Conservation (phyloP, 2,113 vertebrate genomes). For the Psophia crepitans region DNA sequence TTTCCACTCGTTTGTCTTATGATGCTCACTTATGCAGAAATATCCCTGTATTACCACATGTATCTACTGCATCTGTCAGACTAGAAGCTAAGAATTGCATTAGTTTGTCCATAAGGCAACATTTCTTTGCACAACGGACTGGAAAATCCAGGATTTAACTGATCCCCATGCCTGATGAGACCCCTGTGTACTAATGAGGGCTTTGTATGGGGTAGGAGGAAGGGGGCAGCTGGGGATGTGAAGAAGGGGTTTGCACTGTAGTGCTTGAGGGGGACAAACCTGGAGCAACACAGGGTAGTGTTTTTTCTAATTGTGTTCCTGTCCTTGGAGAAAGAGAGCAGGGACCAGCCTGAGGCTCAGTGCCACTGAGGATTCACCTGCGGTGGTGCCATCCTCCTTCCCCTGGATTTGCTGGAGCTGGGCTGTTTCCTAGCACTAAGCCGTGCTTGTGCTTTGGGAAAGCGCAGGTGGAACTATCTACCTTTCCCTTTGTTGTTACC, state of each 20-base stretch:
- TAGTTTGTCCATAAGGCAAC: background rate
- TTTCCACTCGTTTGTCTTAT: background rate
- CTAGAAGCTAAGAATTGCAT: background rate
- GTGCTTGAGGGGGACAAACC: background rate
- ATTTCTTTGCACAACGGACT: background rate
- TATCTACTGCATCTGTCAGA: too few relatives aligned
- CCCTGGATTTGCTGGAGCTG: background rate
- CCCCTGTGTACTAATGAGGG: background rate
- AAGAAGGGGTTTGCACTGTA: background rate
- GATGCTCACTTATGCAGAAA: background rate
- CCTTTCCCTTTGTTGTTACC: background rate
- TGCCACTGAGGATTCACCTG: background rate
- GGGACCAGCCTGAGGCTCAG: background rate
- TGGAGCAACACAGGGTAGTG: too few relatives aligned
- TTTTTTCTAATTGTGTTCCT: background rate
- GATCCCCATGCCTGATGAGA: background rate
- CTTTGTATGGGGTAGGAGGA: background rate
- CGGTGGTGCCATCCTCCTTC: background rate
- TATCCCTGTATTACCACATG: background rate
- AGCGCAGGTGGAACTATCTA: background rate
- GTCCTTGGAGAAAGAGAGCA: background rate
- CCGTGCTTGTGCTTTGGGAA: background rate
- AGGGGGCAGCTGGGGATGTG: background rate
- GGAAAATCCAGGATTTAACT: background rate
- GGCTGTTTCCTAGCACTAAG: background rate